Evolutionary conservation across 2,888 invertebrate genomes (phyloP), one percentile per base, ranked within the genome.

Genomic region (Papilio gigon): DNA sequence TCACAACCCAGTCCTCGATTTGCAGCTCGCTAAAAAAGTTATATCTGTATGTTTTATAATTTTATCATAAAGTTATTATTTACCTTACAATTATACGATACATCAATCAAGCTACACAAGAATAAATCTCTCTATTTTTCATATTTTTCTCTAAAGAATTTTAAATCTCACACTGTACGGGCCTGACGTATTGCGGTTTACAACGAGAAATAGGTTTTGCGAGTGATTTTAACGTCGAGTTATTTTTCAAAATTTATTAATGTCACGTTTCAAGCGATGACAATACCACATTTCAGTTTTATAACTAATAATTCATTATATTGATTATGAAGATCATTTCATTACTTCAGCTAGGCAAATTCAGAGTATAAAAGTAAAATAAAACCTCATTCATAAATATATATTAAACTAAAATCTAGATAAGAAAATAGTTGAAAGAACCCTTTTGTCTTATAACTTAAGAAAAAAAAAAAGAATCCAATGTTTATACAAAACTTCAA

Each of bases 131-230:
- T 27, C 30, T 30, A 56, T 56, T 56, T 56, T 30, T 56, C 53
- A 56, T 53, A 53, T 56, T 56, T 56, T 56, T 56, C 27, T 56
- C 30, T 17, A 56, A 56, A 56, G 53, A 56, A 56, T 56, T 30
- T 56, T 9, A 56, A 56, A 56, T 56, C 30, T 56, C 30, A 30
- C 17, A 56, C 27, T 56, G 53, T 27, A 56, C 53, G 53, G 53
- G 30, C 53, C 30, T 56, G 53, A 56, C 53, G 53, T 56, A 56
- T 56, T 56, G 30, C 30, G 53, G 53, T 56, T 17, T 56, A 56
- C 30, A 30, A 56, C n/a, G 30, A 30, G 17, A 56, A 50, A 56
- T 30, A 30, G 53, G 53, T 56, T 56, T 30, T 4, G 17, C 5
- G 53, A 56, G 53, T 56, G 30, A 56, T 56, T 53, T 30, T 30